Base-by-base conservation (phyloP, 2,113 vertebrate genomes). In the Blennius ocellaris region DNA sequence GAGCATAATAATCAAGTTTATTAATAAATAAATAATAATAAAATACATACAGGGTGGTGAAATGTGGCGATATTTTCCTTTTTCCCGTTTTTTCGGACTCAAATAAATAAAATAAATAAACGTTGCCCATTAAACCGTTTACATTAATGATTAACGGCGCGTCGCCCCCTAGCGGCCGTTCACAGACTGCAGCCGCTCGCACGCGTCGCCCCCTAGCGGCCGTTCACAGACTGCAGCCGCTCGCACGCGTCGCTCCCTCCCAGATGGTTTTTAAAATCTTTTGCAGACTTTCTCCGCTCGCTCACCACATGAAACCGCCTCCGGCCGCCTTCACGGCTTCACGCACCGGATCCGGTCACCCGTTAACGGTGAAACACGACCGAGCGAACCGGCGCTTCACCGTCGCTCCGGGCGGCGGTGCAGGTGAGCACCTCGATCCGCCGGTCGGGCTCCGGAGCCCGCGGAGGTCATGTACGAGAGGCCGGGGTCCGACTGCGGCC, bases 351-450 rank as follows among this genome's bases (percentile, higher is more conserved):
- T 60, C 68, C 65, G 14, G 55, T 17, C 8, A 52, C 43, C 6
- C 39, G 10, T 36, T 85, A 0, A 57, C 2, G 63, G 91, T 93
- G 67, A 12, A 88, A 71, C 92, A 94, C 12, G 91, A 94, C 73
- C 87, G 91, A 58, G 45, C 48, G 6, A 87, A 78, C 17, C 79
- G 2, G 30, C 80, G 86, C n/a, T 94, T 94, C 78, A 88, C 80
- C 8, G 55, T 92, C 54, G 12, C 11, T 6, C 65, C 90, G 7
- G 52, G 63, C 56, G 48, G 57, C 78, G 80, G 58, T 10, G 63
- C 62, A 3, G 89, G 92, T 93, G 62, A 90, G 85, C 11, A 30
- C 7, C 6, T 12, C 6, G 0, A 15, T 7, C 70, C 58, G 39
- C 14, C 16, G 1, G 2, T 8, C 43, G 11, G 6, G 59, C 71